Conservation (phyloP, 2,888 invertebrate species). For the Himalopsyche kuldschensis region DNA sequence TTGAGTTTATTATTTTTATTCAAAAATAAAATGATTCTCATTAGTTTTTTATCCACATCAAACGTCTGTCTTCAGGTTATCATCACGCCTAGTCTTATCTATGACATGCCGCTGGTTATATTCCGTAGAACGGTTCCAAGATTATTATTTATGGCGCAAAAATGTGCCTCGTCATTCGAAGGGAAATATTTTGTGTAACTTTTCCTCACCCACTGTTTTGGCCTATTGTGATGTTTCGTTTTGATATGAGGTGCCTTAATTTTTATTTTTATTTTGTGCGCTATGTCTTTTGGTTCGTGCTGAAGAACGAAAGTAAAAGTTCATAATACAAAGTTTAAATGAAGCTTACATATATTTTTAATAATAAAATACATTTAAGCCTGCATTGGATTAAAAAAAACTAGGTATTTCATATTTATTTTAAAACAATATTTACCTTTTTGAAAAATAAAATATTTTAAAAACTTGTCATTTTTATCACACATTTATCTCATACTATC, state of each 20-base stretch:
- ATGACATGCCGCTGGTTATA: not conserved
- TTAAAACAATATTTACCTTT: no score
- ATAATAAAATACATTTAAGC: no score
- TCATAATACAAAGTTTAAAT: no score
- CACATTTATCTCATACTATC: no score
- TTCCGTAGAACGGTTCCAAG: not conserved
- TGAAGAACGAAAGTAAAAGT: not conserved
- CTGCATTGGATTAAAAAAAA: no score
- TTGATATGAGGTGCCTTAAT: not conserved
- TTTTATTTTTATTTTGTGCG: not conserved
- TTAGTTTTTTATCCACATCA: not conserved
- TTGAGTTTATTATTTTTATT: no score
- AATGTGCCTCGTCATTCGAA: constrained; percentile 24
- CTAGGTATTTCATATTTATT: no score
- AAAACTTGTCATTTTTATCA: no score
- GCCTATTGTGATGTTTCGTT: constrained; percentile 15
- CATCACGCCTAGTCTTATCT: not conserved
- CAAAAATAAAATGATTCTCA: not conserved
- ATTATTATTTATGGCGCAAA: constrained; percentile 4
- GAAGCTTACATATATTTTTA: no score
- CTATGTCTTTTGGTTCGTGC: not conserved
- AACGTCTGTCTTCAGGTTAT: not conserved
- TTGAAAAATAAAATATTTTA: no score
- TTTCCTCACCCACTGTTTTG: constrained; percentile 33
- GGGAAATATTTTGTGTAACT: constrained; percentile 32